Percentiles rank a stretch among this genome's conserved stretches.
phyloP scores from a whole-genome alignment of 2,888 invertebrate species.

The Brenthis ino region DNA sequence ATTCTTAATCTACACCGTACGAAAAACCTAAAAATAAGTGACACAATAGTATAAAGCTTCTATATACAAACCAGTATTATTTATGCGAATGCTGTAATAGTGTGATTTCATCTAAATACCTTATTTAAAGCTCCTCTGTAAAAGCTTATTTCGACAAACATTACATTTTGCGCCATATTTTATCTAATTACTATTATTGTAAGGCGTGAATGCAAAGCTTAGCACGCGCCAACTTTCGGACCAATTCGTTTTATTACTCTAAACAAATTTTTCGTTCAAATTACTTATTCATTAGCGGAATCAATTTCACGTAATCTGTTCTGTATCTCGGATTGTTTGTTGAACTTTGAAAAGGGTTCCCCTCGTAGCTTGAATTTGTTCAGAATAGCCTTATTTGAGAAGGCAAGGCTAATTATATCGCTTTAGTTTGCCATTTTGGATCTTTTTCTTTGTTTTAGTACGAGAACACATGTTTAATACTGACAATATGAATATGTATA shows the following conservation, averaged over 20 bases:
- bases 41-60: no score
- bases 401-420: constrained; percentile 33
- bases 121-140: no score
- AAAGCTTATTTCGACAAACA: no score
- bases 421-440: constrained; percentile 28
- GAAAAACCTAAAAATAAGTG: no score
- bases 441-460: constrained; percentile 7
- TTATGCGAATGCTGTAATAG: no score
- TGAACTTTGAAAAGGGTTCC: constrained; percentile 38
- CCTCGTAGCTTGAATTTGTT: constrained; percentile 31
- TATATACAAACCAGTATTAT: no score
- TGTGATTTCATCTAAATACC: no score
- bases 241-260: constrained; percentile 44
- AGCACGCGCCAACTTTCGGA: constrained; percentile 36
- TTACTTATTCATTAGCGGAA: constrained; percentile 45
- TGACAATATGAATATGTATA: not conserved
- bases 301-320: constrained; percentile 46
- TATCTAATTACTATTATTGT: not conserved
- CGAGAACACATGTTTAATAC: not conserved
- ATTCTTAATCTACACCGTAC: no score
- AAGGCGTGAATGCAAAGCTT: constrained; percentile 23
- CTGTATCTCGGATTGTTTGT: constrained; percentile 37
- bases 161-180: not conserved
- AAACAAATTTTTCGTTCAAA: constrained; percentile 41
- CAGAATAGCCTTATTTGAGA: constrained; percentile 28